A percentile compares a stretch with the other conserved stretches of the same genome.
phyloP scores from a whole-genome alignment of 2,797 vertebrate genomes.

The Mycteria americana region DNA sequence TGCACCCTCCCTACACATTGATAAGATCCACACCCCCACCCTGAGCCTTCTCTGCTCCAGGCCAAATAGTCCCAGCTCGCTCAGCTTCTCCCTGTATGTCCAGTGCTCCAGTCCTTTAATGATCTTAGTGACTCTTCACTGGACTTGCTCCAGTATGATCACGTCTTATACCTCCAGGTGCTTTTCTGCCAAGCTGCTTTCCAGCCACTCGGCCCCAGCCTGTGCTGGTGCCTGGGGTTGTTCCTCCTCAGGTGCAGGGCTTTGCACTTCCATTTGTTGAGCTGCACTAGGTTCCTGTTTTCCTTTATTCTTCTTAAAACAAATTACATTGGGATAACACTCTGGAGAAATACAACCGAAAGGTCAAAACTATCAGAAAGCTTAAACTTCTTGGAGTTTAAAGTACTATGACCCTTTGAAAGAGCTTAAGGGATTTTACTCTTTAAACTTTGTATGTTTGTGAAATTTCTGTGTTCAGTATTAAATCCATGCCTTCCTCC shows the following conservation, averaged over 20 bases:
- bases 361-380: constrained; percentile 18
- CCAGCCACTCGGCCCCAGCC: background rate
- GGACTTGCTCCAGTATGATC: background rate
- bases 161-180: background rate
- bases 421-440: constrained; percentile 34
- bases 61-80: background rate
- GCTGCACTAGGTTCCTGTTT: background rate
- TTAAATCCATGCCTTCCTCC: background rate
- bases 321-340: background rate
- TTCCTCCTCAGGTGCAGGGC: background rate
- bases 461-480: constrained; percentile 12
- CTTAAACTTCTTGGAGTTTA: background rate
- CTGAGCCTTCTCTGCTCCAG: background rate
- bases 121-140: background rate
- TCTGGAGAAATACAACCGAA: constrained; percentile 24
- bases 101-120: background rate
- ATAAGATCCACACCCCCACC: accelerated
- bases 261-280: background rate
- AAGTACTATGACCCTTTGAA: background rate
- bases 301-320: constrained; percentile 10
- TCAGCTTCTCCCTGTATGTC: background rate
- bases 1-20: accelerated
- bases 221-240: background rate
- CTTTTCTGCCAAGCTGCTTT: background rate
- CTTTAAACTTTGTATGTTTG: background rate